phyloP scores from a whole-genome alignment of 2,888 invertebrate genomes.

The Himalopsyche tibetana region DNA sequence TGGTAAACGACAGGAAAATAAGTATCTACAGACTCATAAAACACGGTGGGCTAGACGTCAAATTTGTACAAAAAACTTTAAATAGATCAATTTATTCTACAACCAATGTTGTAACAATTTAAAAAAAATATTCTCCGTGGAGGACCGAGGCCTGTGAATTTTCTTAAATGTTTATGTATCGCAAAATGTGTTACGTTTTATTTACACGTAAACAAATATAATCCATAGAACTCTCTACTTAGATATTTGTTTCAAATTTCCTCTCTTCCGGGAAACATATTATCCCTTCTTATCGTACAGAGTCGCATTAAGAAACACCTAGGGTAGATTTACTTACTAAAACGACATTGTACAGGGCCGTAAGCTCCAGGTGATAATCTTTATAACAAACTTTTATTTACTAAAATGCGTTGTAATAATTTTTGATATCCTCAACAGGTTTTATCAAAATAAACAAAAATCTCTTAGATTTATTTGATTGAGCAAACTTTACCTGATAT shows the following conservation, averaged over 20 bases:
- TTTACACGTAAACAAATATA: slow-evolving; percentile 38
- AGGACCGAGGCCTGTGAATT: not conserved
- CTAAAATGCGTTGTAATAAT: too few species aligned
- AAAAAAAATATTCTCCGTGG: not conserved
- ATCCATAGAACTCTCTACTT: slow-evolving; percentile 40
- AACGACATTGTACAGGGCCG: not conserved
- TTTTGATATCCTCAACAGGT: too few species aligned
- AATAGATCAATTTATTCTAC: too few species aligned
- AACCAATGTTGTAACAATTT: too few species aligned
- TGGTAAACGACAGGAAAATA: too few species aligned
- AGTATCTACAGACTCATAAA: too few species aligned
- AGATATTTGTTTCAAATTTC: slow-evolving; percentile 38
- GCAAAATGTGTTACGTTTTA: slow-evolving; percentile 5
- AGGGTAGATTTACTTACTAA: slow-evolving; percentile 10
- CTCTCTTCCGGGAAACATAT: slow-evolving; percentile 40
- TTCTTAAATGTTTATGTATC: not conserved
- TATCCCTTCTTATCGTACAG: slow-evolving; percentile 32
- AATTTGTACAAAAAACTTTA: too few species aligned
- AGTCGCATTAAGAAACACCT: slow-evolving; percentile 34
- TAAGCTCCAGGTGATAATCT: not conserved
- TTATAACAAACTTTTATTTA: too few species aligned
- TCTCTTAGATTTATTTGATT: too few species aligned
- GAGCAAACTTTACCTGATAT: too few species aligned
- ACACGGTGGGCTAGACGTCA: too few species aligned
- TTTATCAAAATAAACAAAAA: too few species aligned